Evolutionary conservation across 2,888 invertebrate species (phyloP).

Genomic region (Odontomyia ornata): DNA sequence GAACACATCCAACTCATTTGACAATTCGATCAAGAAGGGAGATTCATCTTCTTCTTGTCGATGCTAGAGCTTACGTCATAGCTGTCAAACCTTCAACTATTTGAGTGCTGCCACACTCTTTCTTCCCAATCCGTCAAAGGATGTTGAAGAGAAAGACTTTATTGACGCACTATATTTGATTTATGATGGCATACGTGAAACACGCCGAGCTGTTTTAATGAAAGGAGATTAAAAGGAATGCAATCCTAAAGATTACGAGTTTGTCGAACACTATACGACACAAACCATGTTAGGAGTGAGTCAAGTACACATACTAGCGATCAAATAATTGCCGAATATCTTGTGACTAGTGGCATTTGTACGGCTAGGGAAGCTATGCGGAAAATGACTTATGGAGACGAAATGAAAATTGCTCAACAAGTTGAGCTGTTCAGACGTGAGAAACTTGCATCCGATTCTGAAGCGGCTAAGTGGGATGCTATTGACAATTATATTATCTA

Average conservation of each 20-base stretch:
- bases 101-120: no score
- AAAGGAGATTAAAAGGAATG: slow-evolving; percentile 92
- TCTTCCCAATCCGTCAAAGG: slow-evolving; percentile 81
- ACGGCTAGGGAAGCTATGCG: slow-evolving; percentile 96
- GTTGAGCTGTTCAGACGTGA: slow-evolving; percentile 94
- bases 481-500: slow-evolving; percentile 99
- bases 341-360: slow-evolving; percentile 92
- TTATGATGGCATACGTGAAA: slow-evolving; percentile 97
- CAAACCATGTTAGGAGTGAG: slow-evolving; percentile 92
- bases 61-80: no score
- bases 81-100: no score
- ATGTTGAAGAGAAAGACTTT: slow-evolving; percentile 97
- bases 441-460: slow-evolving; percentile 96
- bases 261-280: slow-evolving; percentile 86
- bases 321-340: slow-evolving; percentile 92
- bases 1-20: no score
- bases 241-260: slow-evolving; percentile 87
- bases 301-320: slow-evolving; percentile 92
- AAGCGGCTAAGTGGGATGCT: slow-evolving; percentile 99
- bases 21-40: no score
- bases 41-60: no score
- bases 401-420: slow-evolving; percentile 94
- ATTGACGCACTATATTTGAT: slow-evolving; percentile 96
- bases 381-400: slow-evolving; percentile 97
- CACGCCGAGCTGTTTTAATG: slow-evolving; percentile 94